Evolutionary conservation across 2,797 vertebrate species (phyloP), one percentile per base, ranked within the genome.

Genomic region (Acanthis flammea): DNA sequence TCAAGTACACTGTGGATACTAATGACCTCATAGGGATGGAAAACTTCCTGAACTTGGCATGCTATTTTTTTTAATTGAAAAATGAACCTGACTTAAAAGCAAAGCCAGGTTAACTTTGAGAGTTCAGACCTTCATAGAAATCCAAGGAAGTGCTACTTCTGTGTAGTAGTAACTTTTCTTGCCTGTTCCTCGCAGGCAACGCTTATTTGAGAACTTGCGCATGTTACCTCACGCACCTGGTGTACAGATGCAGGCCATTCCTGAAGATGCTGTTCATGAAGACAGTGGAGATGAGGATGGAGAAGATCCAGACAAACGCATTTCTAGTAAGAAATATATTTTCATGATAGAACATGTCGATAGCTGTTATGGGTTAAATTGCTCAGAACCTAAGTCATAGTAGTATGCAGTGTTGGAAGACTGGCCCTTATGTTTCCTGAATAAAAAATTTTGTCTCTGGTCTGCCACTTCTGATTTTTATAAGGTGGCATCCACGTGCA

Each of bases 211-310:
- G 97, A 99, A 99, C 97, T 97, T 99, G 89, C 98, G 99, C 79
- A 99, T 99, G 99, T 97, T 99, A 57, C 99, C 99, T 87, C 99
- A 99, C 6, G 99, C 99, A 17, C 99, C 99, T 42, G 99, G 99
- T 5, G 99, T 99, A 12, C 99, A 99, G 94, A 99, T 99, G 98
- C 99, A 99, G 93, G 98, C 98, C 76, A 98, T 99, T 89, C 99
- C 99, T 7, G 99, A 99, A 76, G 99, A 99, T 76, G 98, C 98
- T 60, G 96, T 99, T 90, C 98, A 98, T 48, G 99, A 99, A 42
- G 98, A 99, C 74, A 98, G 98, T 8, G 98, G 98, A 58, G 99
- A 99, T 66, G 99, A 99, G 92, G 99, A 99, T 95, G 98, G 97
- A 2, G 99, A 99, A 95, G 98, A 99, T 91, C 98, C 99, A 42